These are phyloP conservation scores for Drosophila paranaensis DNA, from an alignment of 2,888 invertebrate genomes.

Conservation along the genomic window DNA sequence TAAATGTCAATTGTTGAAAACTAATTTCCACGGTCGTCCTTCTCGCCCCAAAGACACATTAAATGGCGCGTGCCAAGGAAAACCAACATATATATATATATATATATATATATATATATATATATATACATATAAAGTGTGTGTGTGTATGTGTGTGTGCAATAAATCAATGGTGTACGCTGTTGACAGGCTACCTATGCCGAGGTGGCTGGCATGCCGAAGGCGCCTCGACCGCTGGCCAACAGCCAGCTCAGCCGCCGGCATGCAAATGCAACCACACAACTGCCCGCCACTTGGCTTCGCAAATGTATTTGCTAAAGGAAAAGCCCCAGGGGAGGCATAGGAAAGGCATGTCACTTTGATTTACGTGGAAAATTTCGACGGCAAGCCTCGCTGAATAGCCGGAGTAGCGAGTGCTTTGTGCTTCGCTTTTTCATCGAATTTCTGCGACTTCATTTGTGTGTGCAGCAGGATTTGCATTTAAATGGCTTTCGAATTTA, in stretches of 20 bases:
- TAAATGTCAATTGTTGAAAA: constrained; percentile 81
- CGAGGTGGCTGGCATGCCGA: constrained; percentile 33
- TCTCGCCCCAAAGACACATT: constrained; percentile 30
- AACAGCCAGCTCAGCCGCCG: constrained; percentile 7
- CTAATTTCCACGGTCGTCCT: constrained; percentile 62
- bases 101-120: neutral
- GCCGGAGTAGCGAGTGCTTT: constrained; percentile 22
- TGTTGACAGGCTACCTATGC: constrained; percentile 69
- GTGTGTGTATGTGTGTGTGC: constrained; percentile 4
- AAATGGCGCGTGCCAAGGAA: constrained; percentile 71
- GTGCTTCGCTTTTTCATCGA: constrained; percentile 16
- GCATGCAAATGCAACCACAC: constrained; percentile 44
- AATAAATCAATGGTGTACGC: constrained; percentile 69
- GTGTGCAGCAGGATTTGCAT: constrained; percentile 55
- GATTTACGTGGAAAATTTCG: constrained; percentile 68
- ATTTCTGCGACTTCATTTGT: constrained; percentile 57
- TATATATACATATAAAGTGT: neutral
- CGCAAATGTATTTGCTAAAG: constrained; percentile 31
- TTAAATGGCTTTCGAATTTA: constrained; percentile 68
- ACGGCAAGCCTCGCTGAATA: constrained; percentile 22
- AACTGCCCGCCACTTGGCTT: constrained; percentile 31
- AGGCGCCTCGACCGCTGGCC: constrained; percentile 20
- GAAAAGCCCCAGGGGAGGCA: constrained; percentile 10
- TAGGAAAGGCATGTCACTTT: constrained; percentile 66
- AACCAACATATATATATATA: constrained; percentile 7